Evolutionary conservation across 2,113 vertebrate genomes (phyloP).

Genomic region (Prolemur simus): DNA sequence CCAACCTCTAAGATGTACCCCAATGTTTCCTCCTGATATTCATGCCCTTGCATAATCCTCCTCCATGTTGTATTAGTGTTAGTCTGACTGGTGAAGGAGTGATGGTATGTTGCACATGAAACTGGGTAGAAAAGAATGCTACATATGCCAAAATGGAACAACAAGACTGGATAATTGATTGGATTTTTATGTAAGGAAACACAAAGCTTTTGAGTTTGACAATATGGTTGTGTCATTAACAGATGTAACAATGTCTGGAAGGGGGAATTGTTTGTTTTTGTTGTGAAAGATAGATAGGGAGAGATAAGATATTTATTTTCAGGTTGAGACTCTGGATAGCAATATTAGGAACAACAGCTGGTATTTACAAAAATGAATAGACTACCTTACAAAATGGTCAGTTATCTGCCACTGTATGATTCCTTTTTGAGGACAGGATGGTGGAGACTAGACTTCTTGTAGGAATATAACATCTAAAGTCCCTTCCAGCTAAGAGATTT

Average conservation of each 20-base stretch:
- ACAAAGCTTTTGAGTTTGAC: neutral
- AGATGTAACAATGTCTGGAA: neutral
- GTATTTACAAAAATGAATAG: neutral
- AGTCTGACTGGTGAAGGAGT: neutral
- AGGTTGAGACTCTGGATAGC: neutral
- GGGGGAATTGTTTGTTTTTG: neutral
- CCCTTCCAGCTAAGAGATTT: neutral
- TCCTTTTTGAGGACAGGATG: neutral
- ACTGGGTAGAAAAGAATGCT: neutral
- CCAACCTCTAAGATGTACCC: neutral
- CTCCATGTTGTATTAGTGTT: neutral
- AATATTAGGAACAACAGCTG: neutral
- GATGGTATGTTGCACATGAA: neutral
- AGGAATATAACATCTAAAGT: neutral
- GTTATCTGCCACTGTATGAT: neutral
- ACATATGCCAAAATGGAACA: neutral
- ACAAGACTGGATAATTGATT: neutral
- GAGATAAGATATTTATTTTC: slow-evolving; percentile 1
- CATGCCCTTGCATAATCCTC: neutral
- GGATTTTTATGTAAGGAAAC: neutral
- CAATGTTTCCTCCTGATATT: neutral
- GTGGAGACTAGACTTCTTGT: neutral
- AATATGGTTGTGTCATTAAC: neutral
- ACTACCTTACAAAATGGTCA: neutral
- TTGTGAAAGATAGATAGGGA: neutral